These are phyloP conservation scores for Samia ricini DNA, from an alignment of 1,140 invertebrate species.

Conservation along the genomic window DNA sequence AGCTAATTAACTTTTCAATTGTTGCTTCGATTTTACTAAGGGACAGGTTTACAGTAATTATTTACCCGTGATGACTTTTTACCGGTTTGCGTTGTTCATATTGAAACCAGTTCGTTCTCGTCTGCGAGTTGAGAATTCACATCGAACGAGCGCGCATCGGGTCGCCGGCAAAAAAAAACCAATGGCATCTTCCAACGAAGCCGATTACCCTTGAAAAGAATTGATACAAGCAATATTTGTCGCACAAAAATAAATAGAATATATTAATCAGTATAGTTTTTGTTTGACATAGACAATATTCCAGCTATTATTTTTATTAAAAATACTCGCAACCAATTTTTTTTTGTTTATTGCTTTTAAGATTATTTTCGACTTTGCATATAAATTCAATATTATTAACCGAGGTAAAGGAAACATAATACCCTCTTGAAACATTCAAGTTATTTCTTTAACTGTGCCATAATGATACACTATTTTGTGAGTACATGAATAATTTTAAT, in stretches of 20 bases:
- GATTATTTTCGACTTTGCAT: too few species aligned
- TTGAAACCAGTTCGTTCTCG: constrained; percentile 60
- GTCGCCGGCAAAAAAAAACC: constrained; percentile 42
- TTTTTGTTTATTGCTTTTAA: too few species aligned
- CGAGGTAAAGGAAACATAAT: too few species aligned
- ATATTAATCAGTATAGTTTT: constrained; percentile 4
- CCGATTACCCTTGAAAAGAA: constrained; percentile 26
- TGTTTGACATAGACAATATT: constrained; percentile 5
- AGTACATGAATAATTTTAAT: too few species aligned
- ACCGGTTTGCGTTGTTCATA: constrained; percentile 57
- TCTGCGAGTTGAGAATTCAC: constrained; percentile 44
- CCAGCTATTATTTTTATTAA: background rate
- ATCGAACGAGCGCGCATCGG: constrained; percentile 40
- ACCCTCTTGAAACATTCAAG: too few species aligned
- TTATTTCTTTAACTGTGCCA: too few species aligned
- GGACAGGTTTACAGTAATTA: constrained; percentile 63
- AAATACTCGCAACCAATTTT: too few species aligned
- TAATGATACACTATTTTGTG: too few species aligned
- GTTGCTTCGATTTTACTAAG: constrained; percentile 29
- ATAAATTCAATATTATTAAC: too few species aligned
- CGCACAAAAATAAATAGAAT: constrained; percentile 1
- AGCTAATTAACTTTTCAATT: constrained; percentile 3
- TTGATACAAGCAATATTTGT: constrained; percentile 24
- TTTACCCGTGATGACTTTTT: constrained; percentile 53
- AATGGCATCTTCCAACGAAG: constrained; percentile 31